Conservation (phyloP, 2,888 invertebrate genomes). For the Kuschelorhynchus macadamiae region DNA sequence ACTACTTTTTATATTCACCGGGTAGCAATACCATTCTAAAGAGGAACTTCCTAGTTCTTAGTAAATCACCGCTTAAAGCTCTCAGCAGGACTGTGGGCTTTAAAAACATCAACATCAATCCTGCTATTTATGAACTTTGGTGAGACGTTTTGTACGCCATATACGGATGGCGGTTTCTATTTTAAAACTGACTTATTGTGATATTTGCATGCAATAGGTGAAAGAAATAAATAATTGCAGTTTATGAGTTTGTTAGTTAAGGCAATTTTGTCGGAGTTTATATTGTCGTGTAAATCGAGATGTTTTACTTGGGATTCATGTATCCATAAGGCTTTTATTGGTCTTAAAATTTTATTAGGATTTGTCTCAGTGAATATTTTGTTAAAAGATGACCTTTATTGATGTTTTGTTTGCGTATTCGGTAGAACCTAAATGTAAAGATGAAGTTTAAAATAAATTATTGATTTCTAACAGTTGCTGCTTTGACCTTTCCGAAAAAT, state of each 20-base stretch:
- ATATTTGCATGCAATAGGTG: conserved; percentile 51
- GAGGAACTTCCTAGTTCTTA: conserved; percentile 39
- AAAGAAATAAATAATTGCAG: conserved; percentile 48
- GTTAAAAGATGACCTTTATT: too few species aligned
- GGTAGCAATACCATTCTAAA: conserved; percentile 5
- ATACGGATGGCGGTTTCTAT: conserved; percentile 49
- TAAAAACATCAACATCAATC: conserved; percentile 50
- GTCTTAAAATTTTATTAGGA: too few species aligned
- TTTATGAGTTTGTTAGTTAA: conserved; percentile 46
- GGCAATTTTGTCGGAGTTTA: conserved; percentile 37
- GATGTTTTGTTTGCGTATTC: too few species aligned
- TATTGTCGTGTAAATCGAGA: conserved; percentile 44
- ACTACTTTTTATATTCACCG: conserved; percentile 1
- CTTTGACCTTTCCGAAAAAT: too few species aligned
- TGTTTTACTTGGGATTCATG: conserved; percentile 27
- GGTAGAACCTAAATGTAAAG: too few species aligned
- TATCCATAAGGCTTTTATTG: too few species aligned
- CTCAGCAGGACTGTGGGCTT: conserved; percentile 49
- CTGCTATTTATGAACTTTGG: conserved; percentile 50
- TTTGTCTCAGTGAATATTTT: too few species aligned
- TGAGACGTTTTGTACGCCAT: conserved; percentile 42
- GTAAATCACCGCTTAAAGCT: conserved; percentile 48
- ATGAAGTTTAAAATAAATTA: too few species aligned
- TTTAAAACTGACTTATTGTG: conserved; percentile 50
- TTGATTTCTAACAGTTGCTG: too few species aligned